Percentiles rank a stretch among this genome's conserved stretches.
These are phyloP conservation scores for Anoplolepis gracilipes DNA, from an alignment of 1,140 invertebrate species.

Conservation along the genomic window DNA sequence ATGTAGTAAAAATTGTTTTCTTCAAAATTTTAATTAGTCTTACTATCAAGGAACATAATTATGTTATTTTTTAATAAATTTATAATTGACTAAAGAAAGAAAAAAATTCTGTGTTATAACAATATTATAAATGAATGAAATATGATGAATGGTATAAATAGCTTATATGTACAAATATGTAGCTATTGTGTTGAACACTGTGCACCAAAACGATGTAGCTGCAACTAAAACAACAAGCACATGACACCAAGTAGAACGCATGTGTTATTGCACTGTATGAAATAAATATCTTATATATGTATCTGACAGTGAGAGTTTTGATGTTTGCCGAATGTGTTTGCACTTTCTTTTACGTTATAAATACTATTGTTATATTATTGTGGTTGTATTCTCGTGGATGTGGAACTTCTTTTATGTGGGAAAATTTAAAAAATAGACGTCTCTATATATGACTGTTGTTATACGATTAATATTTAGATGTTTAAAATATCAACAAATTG, in stretches of 20 bases:
- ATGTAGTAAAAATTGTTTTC: not conserved
- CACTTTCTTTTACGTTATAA: conserved; percentile 79
- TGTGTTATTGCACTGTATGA: conserved; percentile 83
- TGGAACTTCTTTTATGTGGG: conserved; percentile 40
- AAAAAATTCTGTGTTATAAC: conserved; percentile 6
- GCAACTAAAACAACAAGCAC: conserved; percentile 71
- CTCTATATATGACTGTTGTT: conserved; percentile 13
- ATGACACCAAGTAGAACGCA: conserved; percentile 81
- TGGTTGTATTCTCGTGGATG: conserved; percentile 46
- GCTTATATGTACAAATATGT: conserved; percentile 67
- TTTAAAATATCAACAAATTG: conserved; percentile 16
- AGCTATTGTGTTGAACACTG: conserved; percentile 68
- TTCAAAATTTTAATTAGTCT: conserved; percentile 12
- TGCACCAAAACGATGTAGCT: conserved; percentile 75
- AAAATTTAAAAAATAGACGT: conserved; percentile 4
- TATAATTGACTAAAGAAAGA: not conserved
- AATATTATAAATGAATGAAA: conserved; percentile 42
- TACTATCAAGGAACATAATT: conserved; percentile 2
- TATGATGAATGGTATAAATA: conserved; percentile 49
- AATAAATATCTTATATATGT: conserved; percentile 80
- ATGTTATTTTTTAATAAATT: conserved; percentile 17
- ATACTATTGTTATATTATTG: conserved; percentile 64
- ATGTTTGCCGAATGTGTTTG: conserved; percentile 85
- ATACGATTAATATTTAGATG: conserved; percentile 31
- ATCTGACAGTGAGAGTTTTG: conserved; percentile 86